These are phyloP conservation scores for Eleutherodactylus coqui DNA, from an alignment of 2,797 vertebrate species.

Conservation along the genomic window DNA sequence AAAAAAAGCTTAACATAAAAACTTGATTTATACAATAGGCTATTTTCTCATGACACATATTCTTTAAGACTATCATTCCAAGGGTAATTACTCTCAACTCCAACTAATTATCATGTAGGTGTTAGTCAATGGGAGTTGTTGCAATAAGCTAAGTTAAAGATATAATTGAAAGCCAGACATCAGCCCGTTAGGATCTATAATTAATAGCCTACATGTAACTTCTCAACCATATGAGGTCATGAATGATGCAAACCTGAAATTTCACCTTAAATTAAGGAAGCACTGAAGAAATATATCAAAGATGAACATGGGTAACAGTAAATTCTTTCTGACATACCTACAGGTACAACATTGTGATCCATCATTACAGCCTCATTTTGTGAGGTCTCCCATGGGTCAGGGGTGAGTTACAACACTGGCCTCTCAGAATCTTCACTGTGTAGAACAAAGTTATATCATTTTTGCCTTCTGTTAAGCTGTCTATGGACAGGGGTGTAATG, in stretches of 20 bases:
- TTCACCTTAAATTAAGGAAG: not conserved
- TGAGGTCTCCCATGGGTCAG: not conserved
- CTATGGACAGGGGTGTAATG: no score
- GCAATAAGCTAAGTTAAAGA: not conserved
- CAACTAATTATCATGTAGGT: not conserved
- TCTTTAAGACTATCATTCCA: not conserved
- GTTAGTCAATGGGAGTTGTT: slow-evolving; percentile 34
- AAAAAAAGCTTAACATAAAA: no score
- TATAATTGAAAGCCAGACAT: slow-evolving; percentile 30
- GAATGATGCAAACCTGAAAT: not conserved
- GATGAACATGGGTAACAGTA: not conserved
- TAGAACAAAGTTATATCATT: no score
- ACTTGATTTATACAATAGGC: no score
- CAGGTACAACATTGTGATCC: not conserved
- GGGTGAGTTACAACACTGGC: no score
- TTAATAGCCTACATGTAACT: slow-evolving; percentile 19
- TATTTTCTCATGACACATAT: no score
- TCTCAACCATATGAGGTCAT: not conserved
- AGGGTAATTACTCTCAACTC: not conserved
- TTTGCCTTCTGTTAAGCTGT: no score
- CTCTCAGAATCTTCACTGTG: no score
- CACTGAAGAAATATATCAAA: not conserved
- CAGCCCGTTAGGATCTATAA: slow-evolving; percentile 31
- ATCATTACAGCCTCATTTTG: not conserved
- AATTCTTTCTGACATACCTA: not conserved